Base-by-base conservation (phyloP, 2,113 vertebrate species). In the Accipiter cooperii region DNA sequence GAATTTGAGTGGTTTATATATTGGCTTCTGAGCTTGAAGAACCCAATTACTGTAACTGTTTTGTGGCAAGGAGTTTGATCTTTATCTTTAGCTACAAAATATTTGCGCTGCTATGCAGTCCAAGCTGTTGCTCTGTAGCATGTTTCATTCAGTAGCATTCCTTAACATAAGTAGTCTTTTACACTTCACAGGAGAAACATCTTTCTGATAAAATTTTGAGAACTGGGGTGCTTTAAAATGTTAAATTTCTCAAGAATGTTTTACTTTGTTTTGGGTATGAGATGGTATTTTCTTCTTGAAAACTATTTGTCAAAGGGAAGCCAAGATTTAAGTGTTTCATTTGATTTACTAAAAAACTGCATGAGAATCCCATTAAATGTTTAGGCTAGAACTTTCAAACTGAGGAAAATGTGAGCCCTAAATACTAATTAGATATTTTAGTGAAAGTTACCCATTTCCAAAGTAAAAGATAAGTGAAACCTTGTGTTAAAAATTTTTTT, bases 31-130 rank as follows among this genome's bases (percentile, higher is more conserved):
- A 87, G 8, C 2, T 25, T 82, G 51, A 89, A 58, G 21, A 81
- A 22, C 0, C 1, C 6, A 66, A 51, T n/a, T 58, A 40, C n/a
- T 89, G 28, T 8, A 28, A 1, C 69, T 0, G 0, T 61, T 89
- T 34, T 68, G 22, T 75, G 60, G 14, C 22, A 46, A 40, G 29
- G n/a, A 74, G 8, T 58, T 93, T 58, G 15, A n/a, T 61, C 38
- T 77, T 38, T 52, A 12, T 31, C 40, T 61, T 46, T 38, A 78
- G 38, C 28, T 66, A 51, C 19, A 34, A 40, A 71, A 38, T 71
- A 13, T 29, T 64, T 73, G 14, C 4, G 8, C 63, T 80, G 42
- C 21, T 77, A 0, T 2, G 15, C n/a, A 42, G 5, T 33, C 29
- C 3, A 29, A 52, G 10, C 36, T 81, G 8, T 68, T 83, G n/a